phyloP scores from a whole-genome alignment of 1,140 invertebrate genomes.

The Grapholita molesta region DNA sequence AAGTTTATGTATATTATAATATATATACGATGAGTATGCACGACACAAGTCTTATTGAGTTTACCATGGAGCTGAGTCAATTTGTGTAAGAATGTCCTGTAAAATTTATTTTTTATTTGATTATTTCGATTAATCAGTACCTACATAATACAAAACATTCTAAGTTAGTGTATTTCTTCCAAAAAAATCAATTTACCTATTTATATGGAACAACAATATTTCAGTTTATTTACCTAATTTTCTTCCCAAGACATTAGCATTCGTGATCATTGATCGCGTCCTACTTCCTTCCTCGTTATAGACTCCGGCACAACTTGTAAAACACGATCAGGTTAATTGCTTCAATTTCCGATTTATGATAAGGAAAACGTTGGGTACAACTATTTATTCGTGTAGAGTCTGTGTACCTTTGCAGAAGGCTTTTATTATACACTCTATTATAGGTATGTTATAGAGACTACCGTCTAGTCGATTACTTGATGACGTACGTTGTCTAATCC shows the following conservation, averaged over 20 bases:
- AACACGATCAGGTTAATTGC: neutral
- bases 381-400: neutral
- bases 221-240: neutral
- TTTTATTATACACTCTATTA: conserved; percentile 23
- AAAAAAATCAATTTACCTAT: too few relatives aligned
- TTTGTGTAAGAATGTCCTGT: too few relatives aligned
- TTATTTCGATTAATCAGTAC: too few relatives aligned
- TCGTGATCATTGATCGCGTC: neutral
- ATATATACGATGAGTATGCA: too few relatives aligned
- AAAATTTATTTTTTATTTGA: too few relatives aligned
- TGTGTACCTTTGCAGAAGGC: conserved; percentile 34
- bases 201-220: too few relatives aligned
- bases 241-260: neutral
- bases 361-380: neutral
- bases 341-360: neutral
- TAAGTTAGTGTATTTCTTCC: too few relatives aligned
- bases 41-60: too few relatives aligned
- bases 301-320: neutral
- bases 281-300: conserved; percentile 11
- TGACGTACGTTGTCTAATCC: conserved; percentile 32
- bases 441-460: conserved; percentile 18
- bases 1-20: too few relatives aligned
- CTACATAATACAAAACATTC: too few relatives aligned
- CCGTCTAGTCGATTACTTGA: conserved; percentile 31
- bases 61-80: too few relatives aligned